These are phyloP conservation scores for Chrysaora quinquecirrha DNA, from an alignment of 30 jellyfish, hydroid and myxozoan species.

Conservation along the genomic window DNA sequence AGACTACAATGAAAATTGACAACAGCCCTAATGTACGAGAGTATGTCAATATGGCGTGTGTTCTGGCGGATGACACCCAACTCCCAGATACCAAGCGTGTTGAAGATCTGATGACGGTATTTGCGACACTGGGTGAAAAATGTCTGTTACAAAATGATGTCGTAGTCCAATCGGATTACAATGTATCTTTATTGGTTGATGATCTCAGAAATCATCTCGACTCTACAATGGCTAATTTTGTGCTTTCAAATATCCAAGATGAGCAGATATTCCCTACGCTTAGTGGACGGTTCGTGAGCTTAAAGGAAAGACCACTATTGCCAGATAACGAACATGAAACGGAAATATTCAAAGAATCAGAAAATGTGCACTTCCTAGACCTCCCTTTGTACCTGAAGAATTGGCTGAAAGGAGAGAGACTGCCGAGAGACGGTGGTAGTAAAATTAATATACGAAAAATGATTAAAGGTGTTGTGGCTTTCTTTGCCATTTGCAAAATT, in stretches of 20 bases:
- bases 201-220: slow-evolving; percentile 5
- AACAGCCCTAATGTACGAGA: slow-evolving; percentile 70
- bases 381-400: not conserved
- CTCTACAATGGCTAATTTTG: not conserved
- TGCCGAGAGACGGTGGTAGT: not conserved
- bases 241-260: slow-evolving; percentile 25
- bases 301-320: slow-evolving; percentile 57
- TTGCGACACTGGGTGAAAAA: slow-evolving; percentile 60
- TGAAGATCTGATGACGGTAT: slow-evolving; percentile 46
- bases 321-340: slow-evolving; percentile 29
- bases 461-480: slow-evolving; percentile 45
- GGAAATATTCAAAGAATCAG: slow-evolving; percentile 29
- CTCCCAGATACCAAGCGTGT: slow-evolving; percentile 70
- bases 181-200: not conserved
- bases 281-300: slow-evolving; percentile 36
- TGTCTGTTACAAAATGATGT: slow-evolving; percentile 33
- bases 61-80: slow-evolving; percentile 57
- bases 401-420: not conserved
- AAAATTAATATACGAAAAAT: not conserved
- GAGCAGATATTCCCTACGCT: slow-evolving; percentile 68
- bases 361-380: slow-evolving; percentile 34
- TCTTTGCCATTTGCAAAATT: slow-evolving; percentile 47
- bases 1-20: slow-evolving; percentile 36
- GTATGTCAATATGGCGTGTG: slow-evolving; percentile 59
- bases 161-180: not conserved